Base-by-base conservation (phyloP, 2,888 invertebrate genomes). In the Dolomedes plantarius region DNA sequence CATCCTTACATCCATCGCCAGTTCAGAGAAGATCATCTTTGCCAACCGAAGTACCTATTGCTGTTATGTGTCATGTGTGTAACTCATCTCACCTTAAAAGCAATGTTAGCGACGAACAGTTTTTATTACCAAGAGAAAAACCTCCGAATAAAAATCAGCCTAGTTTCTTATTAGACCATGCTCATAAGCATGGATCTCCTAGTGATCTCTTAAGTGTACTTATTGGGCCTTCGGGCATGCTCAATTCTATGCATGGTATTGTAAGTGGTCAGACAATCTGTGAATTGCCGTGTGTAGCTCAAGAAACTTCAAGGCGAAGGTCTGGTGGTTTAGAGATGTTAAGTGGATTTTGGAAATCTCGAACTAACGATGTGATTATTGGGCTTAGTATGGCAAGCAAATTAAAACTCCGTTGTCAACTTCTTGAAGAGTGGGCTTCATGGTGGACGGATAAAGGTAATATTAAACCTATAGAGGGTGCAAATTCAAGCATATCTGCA, bases 311-410 rank as follows among this genome's bases (percentile, higher is more conserved):
- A 65, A 78, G 87, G 41, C 75, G 87, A 13, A 75, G 80, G 36
- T 87, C 87, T 50, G 87, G 80, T 62, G 87, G 87, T 27, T 67
- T 87, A 62, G 87, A 87, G 77, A 77, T 87, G 83, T 39, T 87
- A 19, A 69, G 76, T 75, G 85, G 87, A n/a, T 9, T 87, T 46
- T 87, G 87, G 87, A 71, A 65, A 29, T 77, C 85, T 3, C 74
- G 79, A 73, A 79, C 74, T 74, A 86, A 36, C 64, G 85, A 86
- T 69, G 31, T 64, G 31, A 29, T 41, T 41, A 67, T 77, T 31
- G 67, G 68, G 32, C 50, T 73, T 39, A 73, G 78, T 62, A 72
- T 79, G 73, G 73, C 68, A 27, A 41, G 69, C 31, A 82, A 75
- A 64, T 64, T 74, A 41, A 78, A 71, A 56, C 39, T 87, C 39